Evolutionary conservation across 2,888 invertebrate genomes (phyloP), one percentile per base, ranked within the genome.

Genomic region (Isotomurus palustris): DNA sequence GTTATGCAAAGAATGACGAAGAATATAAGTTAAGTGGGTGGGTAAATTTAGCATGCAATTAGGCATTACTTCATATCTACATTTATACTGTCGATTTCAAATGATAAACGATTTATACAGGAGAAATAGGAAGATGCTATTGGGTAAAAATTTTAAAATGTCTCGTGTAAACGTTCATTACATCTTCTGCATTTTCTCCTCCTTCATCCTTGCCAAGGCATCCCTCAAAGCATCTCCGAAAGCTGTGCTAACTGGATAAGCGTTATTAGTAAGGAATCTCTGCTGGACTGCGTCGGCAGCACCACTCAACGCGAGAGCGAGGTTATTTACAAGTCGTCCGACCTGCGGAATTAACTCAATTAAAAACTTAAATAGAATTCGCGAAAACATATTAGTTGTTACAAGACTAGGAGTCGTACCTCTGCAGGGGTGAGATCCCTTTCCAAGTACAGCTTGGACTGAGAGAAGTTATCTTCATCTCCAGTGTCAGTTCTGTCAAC

Each of bases 401-500:
- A n/a, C n/a, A n/a, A n/a, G n/a, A n/a, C 73, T 88, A n/a, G n/a
- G n/a, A n/a, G n/a, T 22, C 24, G 19, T 22, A 22, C 4, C 24
- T 43, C 22, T 3, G 12, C 43, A 5, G 43, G 21, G 24, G 5
- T 10, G 82, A 29, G 82, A 77, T 91, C 88, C 72, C 86, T 82
- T 71, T 81, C 81, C 82, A 88, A 96, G 76, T 95, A 91, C 1
- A 77, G 73, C 17, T 84, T 83, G 0, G 86, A 85, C 77, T 97
- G 96, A 1, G 84, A 80, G 77, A 84, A 94, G 76, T 97, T 93
- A 74, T 96, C 95, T 68, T 94, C 93, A 73, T 88, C 85, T 3
- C 83, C 84, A 58, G 84, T 84, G 73, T 91, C 87, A 74, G 85
- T 87, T 71, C 78, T 83, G 70, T 82, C 83, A 14, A 90, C 84